Percentiles rank a stretch among this genome's conserved stretches.
Conservation (phyloP, 2,888 invertebrate genomes). For the Dinocampus coccinellae region DNA sequence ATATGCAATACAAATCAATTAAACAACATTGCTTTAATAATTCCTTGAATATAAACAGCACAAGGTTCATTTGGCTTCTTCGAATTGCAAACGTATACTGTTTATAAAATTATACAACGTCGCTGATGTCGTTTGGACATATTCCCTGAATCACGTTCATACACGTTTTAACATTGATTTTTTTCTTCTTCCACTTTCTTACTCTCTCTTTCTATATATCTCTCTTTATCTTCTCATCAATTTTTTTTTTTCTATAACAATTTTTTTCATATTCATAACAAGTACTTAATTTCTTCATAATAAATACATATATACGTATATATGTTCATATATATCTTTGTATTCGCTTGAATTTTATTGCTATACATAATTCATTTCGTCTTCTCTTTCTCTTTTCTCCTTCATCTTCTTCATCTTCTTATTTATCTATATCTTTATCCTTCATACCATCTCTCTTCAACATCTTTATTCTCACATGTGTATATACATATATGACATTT, state of each 20-base stretch:
- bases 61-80: slow-evolving; percentile 3
- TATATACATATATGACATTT: background rate
- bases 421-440: background rate
- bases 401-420: background rate
- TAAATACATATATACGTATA: background rate
- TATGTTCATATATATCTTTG: background rate
- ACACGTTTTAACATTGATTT: background rate
- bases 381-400: too few relatives aligned
- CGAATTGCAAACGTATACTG: background rate
- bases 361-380: background rate
- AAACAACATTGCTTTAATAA: slow-evolving; percentile 7
- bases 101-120: background rate
- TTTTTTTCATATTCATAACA: background rate
- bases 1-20: slow-evolving; percentile 11
- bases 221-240: too few relatives aligned
- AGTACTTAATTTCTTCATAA: background rate
- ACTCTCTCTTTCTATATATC: background rate
- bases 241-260: background rate
- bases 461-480: background rate
- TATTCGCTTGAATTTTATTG: background rate
- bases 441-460: background rate
- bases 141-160: background rate
- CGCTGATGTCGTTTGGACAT: background rate
- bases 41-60: slow-evolving; percentile 23
- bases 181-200: too few relatives aligned